A percentile compares a stretch with the other conserved stretches of the same genome.
These are phyloP conservation scores for Columbina picui DNA, from an alignment of 2,113 vertebrate species.

Conservation along the genomic window DNA sequence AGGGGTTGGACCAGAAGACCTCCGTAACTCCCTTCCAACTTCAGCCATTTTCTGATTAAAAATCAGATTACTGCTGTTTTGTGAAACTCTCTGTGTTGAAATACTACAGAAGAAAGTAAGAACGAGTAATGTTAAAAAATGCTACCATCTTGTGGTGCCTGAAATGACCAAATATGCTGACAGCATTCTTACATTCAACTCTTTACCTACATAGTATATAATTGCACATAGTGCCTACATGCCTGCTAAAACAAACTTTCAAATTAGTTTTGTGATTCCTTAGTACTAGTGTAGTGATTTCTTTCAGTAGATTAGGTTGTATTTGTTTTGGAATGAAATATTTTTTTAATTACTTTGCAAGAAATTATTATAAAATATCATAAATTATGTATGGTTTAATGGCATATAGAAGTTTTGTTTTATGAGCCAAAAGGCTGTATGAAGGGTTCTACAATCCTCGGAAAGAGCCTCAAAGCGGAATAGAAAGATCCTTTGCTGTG, in stretches of 20 bases:
- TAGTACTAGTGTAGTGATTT: background rate
- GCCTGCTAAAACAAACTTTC: background rate
- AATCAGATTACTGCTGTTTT: background rate
- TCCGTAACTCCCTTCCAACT: background rate
- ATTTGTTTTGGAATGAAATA: background rate
- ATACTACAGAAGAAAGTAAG: background rate
- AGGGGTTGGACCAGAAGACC: background rate
- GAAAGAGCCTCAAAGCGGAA: background rate
- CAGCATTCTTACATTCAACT: background rate
- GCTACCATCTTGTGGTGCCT: background rate
- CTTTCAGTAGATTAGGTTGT: background rate
- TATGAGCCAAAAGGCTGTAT: background rate
- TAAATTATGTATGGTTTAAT: background rate
- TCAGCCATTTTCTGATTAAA: background rate
- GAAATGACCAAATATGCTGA: background rate
- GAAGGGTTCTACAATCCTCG: background rate
- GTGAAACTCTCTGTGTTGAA: background rate
- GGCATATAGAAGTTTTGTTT: background rate
- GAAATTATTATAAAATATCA: background rate
- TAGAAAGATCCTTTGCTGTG: background rate
- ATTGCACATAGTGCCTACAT: background rate
- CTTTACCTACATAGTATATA: rapidly evolving
- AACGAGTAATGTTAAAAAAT: background rate
- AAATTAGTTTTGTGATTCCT: background rate
- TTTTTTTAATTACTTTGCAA: background rate